A percentile compares a stretch with the other conserved stretches of the same genome.
Conservation (phyloP, 1,140 invertebrate species). For the Drosophila suzukii region DNA sequence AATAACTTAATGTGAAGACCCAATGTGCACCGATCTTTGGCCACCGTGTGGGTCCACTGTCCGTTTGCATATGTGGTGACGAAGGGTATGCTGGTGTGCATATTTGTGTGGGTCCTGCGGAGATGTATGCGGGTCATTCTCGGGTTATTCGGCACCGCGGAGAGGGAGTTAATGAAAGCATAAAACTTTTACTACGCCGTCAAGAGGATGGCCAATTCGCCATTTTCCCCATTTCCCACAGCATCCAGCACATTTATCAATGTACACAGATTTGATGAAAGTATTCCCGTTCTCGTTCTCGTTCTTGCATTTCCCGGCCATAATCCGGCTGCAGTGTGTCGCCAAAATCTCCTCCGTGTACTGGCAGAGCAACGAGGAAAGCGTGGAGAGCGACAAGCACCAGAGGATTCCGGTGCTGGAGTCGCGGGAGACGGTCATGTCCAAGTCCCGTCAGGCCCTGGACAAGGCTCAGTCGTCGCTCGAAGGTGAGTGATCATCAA, state of each 20-base stretch:
- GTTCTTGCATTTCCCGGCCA: constrained; percentile 12
- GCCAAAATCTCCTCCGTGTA: constrained; percentile 94
- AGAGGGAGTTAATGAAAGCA: constrained; percentile 78
- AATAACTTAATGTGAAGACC: not conserved
- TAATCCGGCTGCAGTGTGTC: constrained; percentile 87
- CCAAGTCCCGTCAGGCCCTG: constrained; percentile 84
- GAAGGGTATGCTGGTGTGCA: constrained; percentile 8
- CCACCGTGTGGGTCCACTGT: constrained; percentile 13
- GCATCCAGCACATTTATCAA: constrained; percentile 37
- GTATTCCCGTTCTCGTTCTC: constrained; percentile 10
- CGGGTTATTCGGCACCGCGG: constrained; percentile 55
- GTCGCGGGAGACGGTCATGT: constrained; percentile 86
- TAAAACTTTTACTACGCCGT: constrained; percentile 77
- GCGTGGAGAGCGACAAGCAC: constrained; percentile 89
- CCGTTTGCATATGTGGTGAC: constrained; percentile 60
- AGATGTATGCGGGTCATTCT: constrained; percentile 61
- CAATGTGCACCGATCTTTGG: constrained; percentile 20
- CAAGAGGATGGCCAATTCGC: constrained; percentile 38
- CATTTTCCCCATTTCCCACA: not conserved
- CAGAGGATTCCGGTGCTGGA: constrained; percentile 88
- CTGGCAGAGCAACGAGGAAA: constrained; percentile 93
- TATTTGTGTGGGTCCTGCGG: constrained; percentile 25
- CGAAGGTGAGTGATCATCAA: constrained; percentile 74
- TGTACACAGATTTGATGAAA: constrained; percentile 69
- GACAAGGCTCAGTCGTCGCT: constrained; percentile 66